Base-by-base conservation (phyloP, 2,888 invertebrate species). In the Acleris sparsana region DNA sequence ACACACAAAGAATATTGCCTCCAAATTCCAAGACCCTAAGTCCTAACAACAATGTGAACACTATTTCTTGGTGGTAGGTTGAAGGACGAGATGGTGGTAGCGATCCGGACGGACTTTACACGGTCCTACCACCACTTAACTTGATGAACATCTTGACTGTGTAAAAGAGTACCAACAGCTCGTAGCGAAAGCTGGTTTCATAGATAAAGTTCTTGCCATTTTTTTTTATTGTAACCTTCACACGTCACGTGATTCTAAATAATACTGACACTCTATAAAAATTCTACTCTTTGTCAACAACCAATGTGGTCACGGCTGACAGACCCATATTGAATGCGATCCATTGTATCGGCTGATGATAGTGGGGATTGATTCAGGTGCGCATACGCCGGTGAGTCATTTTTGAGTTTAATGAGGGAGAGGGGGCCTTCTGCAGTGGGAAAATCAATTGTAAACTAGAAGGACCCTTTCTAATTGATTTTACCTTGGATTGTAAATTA, bases 231-330 rank as follows among this genome's bases (percentile, higher is more conserved):
- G 9, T 33, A 9, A 9, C 3, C 9, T 33, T 1, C 29, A 1
- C 0, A 5, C 3, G 33, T 33, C 33, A 33, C 33, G 33, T 25
- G 25, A 25, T 3, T 33, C 11, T 49, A 11, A 4, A 3, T 13
- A 2, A 16, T 16, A 43, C 22, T 43, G 1, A 6, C 11, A 22
- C 18, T 20, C 20, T 22, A 7, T 43, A 11, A 11, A 18, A 20
- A 49, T 22, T 55, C 16, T 55, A 55, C 6, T 55, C 55, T 55
- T 29, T 61, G 60, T 68, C 68, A 73, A 67, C 62, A 73, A 70
- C 63, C 72, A 69, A 70, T 67, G 67, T 57, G 75, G 83, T 82
- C 77, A 73, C 82, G 82, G 84, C 83, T 85, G 84, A 87, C 79
- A 79, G 77, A 76, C 56, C 73, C 71, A 72, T 75, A 82, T 84